These are phyloP conservation scores for Philotrypesis tridentata DNA, from an alignment of 1,140 invertebrate species.

Conservation along the genomic window DNA sequence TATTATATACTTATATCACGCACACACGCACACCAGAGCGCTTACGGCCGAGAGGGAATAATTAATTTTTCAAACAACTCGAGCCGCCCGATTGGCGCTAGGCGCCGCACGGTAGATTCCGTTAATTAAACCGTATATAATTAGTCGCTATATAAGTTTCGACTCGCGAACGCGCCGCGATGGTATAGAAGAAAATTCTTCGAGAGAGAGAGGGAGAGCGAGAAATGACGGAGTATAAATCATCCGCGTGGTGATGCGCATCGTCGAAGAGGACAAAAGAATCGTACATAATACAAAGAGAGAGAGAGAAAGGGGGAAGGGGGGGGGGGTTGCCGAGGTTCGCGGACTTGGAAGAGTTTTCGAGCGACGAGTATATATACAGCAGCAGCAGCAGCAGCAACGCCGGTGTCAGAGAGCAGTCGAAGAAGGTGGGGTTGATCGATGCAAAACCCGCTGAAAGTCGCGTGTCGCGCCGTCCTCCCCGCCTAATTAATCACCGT, in stretches of 20 bases:
- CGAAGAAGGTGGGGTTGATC: slow-evolving; percentile 54
- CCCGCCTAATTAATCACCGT: slow-evolving; percentile 61
- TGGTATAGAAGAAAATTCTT: neutral
- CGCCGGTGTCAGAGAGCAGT: neutral
- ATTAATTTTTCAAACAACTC: slow-evolving; percentile 41
- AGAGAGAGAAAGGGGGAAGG: neutral
- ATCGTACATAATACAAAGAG: neutral
- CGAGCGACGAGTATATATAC: slow-evolving; percentile 19
- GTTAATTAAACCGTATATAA: slow-evolving; percentile 31
- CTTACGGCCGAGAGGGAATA: slow-evolving; percentile 10
- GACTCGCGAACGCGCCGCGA: too few species aligned
- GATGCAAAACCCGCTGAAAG: slow-evolving; percentile 59
- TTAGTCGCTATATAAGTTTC: neutral
- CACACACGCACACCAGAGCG: neutral
- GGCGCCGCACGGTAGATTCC: neutral
- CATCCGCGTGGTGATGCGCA: neutral
- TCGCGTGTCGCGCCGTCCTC: slow-evolving; percentile 59
- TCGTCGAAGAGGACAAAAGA: slow-evolving; percentile 32
- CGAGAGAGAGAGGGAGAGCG: neutral
- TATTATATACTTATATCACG: neutral
- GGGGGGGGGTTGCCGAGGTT: neutral
- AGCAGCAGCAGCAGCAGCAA: neutral
- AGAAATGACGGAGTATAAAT: slow-evolving; percentile 39
- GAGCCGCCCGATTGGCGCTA: neutral
- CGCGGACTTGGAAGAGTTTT: slow-evolving; percentile 35